phyloP scores from a whole-genome alignment of 2,888 invertebrate genomes.

The Acrocera orbiculus region DNA sequence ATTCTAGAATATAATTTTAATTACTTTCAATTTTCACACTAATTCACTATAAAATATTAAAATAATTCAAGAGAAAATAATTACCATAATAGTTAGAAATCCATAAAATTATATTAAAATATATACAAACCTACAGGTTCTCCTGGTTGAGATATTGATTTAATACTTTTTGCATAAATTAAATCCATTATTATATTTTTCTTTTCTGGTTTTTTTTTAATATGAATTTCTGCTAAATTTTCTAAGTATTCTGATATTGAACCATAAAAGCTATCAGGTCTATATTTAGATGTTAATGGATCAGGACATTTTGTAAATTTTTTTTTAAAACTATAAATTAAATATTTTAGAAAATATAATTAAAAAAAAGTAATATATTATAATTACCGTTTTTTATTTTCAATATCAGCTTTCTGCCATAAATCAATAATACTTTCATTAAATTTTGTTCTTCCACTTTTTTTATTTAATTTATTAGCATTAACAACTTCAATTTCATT shows the following conservation, averaged over 20 bases:
- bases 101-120: too few relatives aligned
- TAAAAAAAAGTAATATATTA: neutral
- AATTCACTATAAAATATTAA: too few relatives aligned
- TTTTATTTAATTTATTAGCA: slow-evolving; percentile 31
- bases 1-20: too few relatives aligned
- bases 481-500: slow-evolving; percentile 32
- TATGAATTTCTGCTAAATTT: slow-evolving; percentile 42
- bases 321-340: slow-evolving; percentile 25
- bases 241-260: slow-evolving; percentile 70
- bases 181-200: slow-evolving; percentile 43
- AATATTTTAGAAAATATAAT: too few relatives aligned
- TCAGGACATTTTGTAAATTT: slow-evolving; percentile 46
- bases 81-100: too few relatives aligned
- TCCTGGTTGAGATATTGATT: slow-evolving; percentile 69
- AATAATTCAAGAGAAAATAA: too few relatives aligned
- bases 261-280: slow-evolving; percentile 63
- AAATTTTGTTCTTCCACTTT: slow-evolving; percentile 40
- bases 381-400: slow-evolving; percentile 33
- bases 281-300: slow-evolving; percentile 49
- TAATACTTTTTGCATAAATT: slow-evolving; percentile 58
- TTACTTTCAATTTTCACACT: too few relatives aligned
- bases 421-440: slow-evolving; percentile 42
- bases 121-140: slow-evolving; percentile 66
- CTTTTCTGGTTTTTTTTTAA: slow-evolving; percentile 31
- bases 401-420: slow-evolving; percentile 46